Percentiles rank a stretch among this genome's conserved stretches.
Conservation (phyloP, 2,888 invertebrate genomes). For the Matsumyia berberina region DNA sequence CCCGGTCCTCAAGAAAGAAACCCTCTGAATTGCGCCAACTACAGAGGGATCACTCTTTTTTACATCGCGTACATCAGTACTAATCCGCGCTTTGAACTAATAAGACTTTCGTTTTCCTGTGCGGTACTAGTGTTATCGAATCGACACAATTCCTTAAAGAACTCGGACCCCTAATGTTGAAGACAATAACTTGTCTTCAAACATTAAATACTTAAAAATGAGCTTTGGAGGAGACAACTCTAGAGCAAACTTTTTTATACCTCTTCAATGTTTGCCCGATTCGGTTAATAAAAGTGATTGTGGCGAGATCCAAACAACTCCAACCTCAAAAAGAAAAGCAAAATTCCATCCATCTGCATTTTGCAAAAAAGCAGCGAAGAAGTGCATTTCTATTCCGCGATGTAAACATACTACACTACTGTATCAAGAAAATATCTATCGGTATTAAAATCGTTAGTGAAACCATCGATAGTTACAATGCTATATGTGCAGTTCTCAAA, state of each 20-base stretch:
- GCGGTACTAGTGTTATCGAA: too few species aligned
- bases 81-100: background rate
- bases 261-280: too few species aligned
- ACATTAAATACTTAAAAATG: too few species aligned
- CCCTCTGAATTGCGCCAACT: too few species aligned
- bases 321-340: too few species aligned
- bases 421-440: slow-evolving; percentile 2
- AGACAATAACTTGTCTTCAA: too few species aligned
- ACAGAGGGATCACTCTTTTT: too few species aligned
- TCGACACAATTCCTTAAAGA: too few species aligned
- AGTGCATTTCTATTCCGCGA: slow-evolving; percentile 5
- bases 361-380: background rate
- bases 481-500: too few species aligned
- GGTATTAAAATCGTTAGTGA: background rate
- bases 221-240: background rate
- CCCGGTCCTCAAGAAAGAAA: too few species aligned
- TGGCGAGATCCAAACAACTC: background rate
- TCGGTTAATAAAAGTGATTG: background rate
- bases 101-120: background rate
- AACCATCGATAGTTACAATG: too few species aligned
- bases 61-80: background rate
- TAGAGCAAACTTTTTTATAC: background rate
- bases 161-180: too few species aligned
- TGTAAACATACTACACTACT: background rate
- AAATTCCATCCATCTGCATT: background rate